phyloP scores from a whole-genome alignment of 2,888 invertebrate species.

The Orgyia antiqua region DNA sequence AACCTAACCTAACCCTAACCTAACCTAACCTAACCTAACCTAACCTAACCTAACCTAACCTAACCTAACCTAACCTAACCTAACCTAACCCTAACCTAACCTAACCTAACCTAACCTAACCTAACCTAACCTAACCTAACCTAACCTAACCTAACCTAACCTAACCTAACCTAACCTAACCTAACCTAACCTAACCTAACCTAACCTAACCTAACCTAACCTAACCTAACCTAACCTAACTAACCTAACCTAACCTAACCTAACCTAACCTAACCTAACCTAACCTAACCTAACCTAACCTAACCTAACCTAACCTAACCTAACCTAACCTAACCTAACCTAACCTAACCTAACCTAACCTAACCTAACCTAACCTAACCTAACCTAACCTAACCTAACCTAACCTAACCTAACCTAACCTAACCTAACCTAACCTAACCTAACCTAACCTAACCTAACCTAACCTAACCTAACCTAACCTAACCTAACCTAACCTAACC shows the following conservation, averaged over 20 bases:
- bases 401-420: constrained; percentile 12
- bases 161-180: constrained; percentile 2
- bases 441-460: constrained; percentile 8
- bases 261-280: constrained; percentile 13
- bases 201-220: constrained; percentile 14
- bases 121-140: constrained; percentile 2
- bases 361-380: constrained; percentile 8
- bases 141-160: constrained; percentile 2
- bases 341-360: constrained; percentile 8
- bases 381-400: constrained; percentile 13
- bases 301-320: constrained; percentile 15
- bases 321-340: constrained; percentile 8
- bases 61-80: constrained; percentile 11
- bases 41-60: constrained; percentile 6
- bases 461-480: constrained; percentile 13
- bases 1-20: constrained; percentile 28
- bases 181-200: constrained; percentile 7
- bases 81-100: constrained; percentile 5
- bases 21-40: constrained; percentile 7
- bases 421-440: constrained; percentile 10
- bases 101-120: constrained; percentile 6
- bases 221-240: constrained; percentile 15
- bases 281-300: constrained; percentile 15
- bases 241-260: constrained; percentile 17
- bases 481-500: constrained; percentile 9